Conservation (phyloP, 2,797 vertebrate genomes). For the Parauchenoglanis ngamensis region DNA sequence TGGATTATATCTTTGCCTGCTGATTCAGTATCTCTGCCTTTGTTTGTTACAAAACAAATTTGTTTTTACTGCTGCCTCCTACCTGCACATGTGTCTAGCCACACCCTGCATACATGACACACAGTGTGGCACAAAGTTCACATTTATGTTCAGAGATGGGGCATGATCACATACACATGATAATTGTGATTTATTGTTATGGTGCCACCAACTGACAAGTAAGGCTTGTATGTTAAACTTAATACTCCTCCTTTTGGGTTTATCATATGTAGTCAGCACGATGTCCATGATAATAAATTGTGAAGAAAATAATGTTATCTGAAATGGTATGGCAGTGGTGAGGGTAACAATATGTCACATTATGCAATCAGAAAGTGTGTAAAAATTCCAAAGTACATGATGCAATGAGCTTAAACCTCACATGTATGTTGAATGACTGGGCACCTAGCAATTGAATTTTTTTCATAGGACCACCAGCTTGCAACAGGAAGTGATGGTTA, state of each 20-base stretch:
- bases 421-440: not conserved
- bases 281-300: not conserved
- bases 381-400: not conserved
- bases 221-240: not conserved
- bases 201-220: too few species aligned
- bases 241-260: not conserved
- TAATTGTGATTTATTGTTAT: too few species aligned
- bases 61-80: too few species aligned
- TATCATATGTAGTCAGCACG: not conserved
- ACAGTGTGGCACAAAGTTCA: too few species aligned
- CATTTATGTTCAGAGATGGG: too few species aligned
- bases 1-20: too few species aligned
- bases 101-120: too few species aligned
- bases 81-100: too few species aligned
- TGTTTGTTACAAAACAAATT: too few species aligned
- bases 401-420: not conserved
- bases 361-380: not conserved
- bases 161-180: too few species aligned
- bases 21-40: too few species aligned
- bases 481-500: too few species aligned
- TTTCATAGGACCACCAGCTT: not conserved
- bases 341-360: not conserved
- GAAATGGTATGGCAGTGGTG: not conserved
- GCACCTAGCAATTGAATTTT: not conserved
- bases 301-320: not conserved